These are phyloP conservation scores for Agrotis clavis DNA, from an alignment of 2,888 invertebrate species.

Conservation along the genomic window DNA sequence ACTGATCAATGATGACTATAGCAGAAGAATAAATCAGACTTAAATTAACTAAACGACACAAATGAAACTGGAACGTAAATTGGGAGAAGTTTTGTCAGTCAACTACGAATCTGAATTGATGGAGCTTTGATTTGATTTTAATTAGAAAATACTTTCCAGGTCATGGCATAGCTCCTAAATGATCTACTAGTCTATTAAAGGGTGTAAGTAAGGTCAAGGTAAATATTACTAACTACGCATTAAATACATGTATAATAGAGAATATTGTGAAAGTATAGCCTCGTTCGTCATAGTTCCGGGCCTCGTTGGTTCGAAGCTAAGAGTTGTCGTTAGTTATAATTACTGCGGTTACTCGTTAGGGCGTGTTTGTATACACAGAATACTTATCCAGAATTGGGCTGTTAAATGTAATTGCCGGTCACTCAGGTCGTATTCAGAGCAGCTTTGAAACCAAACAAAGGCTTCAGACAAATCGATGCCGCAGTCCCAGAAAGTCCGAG, in stretches of 20 bases:
- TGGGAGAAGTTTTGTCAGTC: not conserved
- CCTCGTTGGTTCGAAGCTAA: slow-evolving; percentile 1
- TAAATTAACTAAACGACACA: not conserved
- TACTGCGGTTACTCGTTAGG: slow-evolving; percentile 53
- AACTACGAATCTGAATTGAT: not conserved
- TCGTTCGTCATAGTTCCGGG: slow-evolving; percentile 19
- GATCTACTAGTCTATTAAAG: too few species aligned
- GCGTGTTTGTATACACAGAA: slow-evolving; percentile 44
- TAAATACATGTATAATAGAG: slow-evolving; percentile 1
- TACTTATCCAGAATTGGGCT: slow-evolving; percentile 26
- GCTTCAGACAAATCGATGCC: not conserved
- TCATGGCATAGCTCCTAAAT: too few species aligned
- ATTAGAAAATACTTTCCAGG: slow-evolving; percentile 16
- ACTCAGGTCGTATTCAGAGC: slow-evolving; percentile 24
- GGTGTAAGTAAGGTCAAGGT: not conserved
- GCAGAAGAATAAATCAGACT: too few species aligned
- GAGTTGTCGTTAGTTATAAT: slow-evolving; percentile 49
- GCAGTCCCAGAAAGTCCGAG: slow-evolving; percentile 1
- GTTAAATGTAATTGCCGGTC: slow-evolving; percentile 47
- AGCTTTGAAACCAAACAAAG: slow-evolving; percentile 16
- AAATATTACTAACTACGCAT: not conserved
- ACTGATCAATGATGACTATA: slow-evolving; percentile 6
- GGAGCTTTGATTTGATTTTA: not conserved
- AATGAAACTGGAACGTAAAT: not conserved
- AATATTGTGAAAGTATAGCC: slow-evolving; percentile 1